A percentile compares a stretch with the other conserved stretches of the same genome.
Evolutionary conservation across 2,888 invertebrate genomes (phyloP).

Genomic region (Dichetophora obliterata): DNA sequence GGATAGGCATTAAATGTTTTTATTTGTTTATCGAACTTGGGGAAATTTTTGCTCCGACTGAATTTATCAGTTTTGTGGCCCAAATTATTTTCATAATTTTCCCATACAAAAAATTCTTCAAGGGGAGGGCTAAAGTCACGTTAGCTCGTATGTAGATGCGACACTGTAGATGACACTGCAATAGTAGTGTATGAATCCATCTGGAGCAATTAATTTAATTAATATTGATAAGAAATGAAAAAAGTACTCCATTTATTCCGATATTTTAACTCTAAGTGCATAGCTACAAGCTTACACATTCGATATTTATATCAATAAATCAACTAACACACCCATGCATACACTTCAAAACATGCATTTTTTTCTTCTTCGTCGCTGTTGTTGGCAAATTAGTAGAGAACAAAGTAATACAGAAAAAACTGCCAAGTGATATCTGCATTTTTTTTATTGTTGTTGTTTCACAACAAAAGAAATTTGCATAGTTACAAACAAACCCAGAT

Average conservation of each 20-base stretch:
- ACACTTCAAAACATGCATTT: background rate
- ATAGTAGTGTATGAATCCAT: slow-evolving; percentile 4
- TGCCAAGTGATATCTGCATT: background rate
- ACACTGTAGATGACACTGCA: no score
- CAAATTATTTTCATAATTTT: no score
- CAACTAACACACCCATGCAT: background rate
- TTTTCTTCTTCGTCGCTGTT: background rate
- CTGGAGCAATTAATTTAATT: slow-evolving; percentile 11
- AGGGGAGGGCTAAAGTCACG: no score
- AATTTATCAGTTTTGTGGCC: no score
- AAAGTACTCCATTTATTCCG: no score
- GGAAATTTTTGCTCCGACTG: no score
- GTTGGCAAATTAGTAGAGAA: slow-evolving; percentile 2
- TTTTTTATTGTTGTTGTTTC: background rate
- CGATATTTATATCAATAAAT: no score
- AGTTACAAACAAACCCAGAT: background rate
- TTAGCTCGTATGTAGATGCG: no score
- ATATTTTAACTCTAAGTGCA: no score
- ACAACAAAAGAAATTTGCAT: background rate
- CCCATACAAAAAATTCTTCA: no score
- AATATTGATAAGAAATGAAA: background rate
- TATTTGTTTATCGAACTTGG: no score
- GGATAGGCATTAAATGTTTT: no score
- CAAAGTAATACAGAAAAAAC: background rate
- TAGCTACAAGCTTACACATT: background rate